These are phyloP conservation scores for Mesorhabditis spiculigera DNA, from an alignment of 2,888 invertebrate species.

Conservation along the genomic window DNA sequence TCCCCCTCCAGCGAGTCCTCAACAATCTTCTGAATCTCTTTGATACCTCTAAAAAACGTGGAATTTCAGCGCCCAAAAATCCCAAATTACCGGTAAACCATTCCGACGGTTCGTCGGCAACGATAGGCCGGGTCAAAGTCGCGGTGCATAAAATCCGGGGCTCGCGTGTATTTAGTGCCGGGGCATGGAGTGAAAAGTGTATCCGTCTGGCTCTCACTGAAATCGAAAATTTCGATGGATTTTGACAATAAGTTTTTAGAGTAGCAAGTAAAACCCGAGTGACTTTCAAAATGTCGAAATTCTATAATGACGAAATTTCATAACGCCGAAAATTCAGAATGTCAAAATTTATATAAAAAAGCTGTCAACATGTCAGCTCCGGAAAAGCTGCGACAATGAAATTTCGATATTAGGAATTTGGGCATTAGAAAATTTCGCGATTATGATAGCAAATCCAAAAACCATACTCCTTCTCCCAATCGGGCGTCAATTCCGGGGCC, in stretches of 20 bases:
- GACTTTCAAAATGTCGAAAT: too few species aligned
- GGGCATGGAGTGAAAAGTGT: background rate
- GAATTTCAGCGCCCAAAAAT: background rate
- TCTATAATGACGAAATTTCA: too few species aligned
- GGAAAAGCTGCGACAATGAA: too few species aligned
- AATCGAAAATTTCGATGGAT: too few species aligned
- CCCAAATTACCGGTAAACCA: background rate
- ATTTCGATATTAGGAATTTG: too few species aligned
- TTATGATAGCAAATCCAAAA: background rate
- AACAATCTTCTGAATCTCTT: background rate
- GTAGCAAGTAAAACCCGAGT: too few species aligned
- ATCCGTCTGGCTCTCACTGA: too few species aligned
- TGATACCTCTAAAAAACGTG: background rate
- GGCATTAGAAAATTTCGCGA: too few species aligned
- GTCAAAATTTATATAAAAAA: too few species aligned
- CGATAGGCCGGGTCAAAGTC: background rate
- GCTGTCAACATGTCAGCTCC: too few species aligned
- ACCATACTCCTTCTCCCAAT: background rate
- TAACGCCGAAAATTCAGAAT: too few species aligned
- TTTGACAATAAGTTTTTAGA: too few species aligned
- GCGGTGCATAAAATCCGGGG: conserved; percentile 1
- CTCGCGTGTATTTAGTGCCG: background rate
- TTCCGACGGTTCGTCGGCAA: background rate
- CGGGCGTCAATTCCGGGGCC: background rate
- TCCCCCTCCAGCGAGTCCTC: background rate